Conservation (phyloP, 1,140 invertebrate species). For the Drosophila virilis region DNA sequence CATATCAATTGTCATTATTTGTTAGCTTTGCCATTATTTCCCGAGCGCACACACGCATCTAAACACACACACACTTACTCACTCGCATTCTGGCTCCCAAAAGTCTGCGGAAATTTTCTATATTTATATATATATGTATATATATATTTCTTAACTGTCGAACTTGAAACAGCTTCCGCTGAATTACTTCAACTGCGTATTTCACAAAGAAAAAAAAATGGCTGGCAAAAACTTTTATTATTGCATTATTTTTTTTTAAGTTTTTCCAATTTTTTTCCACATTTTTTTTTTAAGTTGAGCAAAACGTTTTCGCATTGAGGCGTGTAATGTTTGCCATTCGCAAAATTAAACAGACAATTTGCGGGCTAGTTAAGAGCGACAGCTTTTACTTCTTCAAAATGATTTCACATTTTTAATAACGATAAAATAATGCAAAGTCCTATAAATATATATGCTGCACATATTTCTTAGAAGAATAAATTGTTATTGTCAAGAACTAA, state of each 20-base stretch:
- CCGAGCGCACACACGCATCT: conserved; percentile 32
- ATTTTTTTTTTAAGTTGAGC: conserved; percentile 17
- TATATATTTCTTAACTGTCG: conserved; percentile 12
- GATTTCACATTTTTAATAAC: too few relatives aligned
- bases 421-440: too few relatives aligned
- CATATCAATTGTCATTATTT: conserved; percentile 72
- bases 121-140: background rate
- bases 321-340: conserved; percentile 63
- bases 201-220: conserved; percentile 43
- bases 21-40: conserved; percentile 47
- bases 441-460: too few relatives aligned
- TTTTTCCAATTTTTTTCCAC: conserved; percentile 36
- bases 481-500: too few relatives aligned
- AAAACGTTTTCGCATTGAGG: conserved; percentile 39
- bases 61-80: conserved; percentile 25
- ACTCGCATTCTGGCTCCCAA: conserved; percentile 37
- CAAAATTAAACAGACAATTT: conserved; percentile 57
- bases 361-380: conserved; percentile 6
- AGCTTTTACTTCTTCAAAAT: background rate
- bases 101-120: conserved; percentile 39
- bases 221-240: conserved; percentile 58
- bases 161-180: conserved; percentile 57
- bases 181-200: conserved; percentile 62
- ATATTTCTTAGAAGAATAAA: too few relatives aligned
- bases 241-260: conserved; percentile 61